Evolutionary conservation across 1,140 invertebrate species (phyloP).

Genomic region (Hyposmocoma kahamanoa): DNA sequence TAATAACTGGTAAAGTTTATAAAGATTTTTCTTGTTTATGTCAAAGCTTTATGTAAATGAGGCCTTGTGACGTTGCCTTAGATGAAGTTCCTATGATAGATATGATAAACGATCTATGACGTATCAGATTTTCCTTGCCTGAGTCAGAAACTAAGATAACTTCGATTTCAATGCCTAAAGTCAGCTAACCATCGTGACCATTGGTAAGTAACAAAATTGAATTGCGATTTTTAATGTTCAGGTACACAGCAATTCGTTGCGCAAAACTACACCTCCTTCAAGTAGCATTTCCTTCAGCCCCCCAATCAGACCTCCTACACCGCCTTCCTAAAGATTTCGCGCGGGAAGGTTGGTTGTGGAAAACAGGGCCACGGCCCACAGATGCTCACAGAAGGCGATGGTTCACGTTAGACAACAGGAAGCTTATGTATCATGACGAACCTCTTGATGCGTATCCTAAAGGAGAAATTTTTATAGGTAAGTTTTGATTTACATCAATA

Average conservation of each 20-base stretch:
- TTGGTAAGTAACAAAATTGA: no score
- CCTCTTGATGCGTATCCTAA: constrained; percentile 90
- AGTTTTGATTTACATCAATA: constrained; percentile 13
- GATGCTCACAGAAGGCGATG: constrained; percentile 90
- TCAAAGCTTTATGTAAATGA: not conserved
- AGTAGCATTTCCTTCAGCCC: constrained; percentile 87
- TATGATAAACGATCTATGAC: no score
- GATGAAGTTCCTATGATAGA: constrained; percentile 82
- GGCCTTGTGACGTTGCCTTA: not conserved
- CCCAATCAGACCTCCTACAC: constrained; percentile 83
- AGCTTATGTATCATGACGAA: constrained; percentile 93
- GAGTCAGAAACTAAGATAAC: no score
- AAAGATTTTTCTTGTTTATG: constrained; percentile 7
- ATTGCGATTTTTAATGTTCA: constrained; percentile 72
- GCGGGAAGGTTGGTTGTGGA: constrained; percentile 91
- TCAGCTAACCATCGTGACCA: not conserved
- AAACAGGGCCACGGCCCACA: constrained; percentile 86
- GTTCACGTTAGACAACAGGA: constrained; percentile 92
- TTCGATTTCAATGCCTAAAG: no score
- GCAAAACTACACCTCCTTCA: constrained; percentile 88
- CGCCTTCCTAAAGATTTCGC: constrained; percentile 87
- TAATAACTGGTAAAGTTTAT: constrained; percentile 87
- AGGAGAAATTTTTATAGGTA: constrained; percentile 90
- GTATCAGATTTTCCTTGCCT: no score
- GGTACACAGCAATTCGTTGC: constrained; percentile 91